These are phyloP conservation scores for Beaufortia kweichowensis DNA, from an alignment of 2,113 vertebrate genomes.

Conservation along the genomic window DNA sequence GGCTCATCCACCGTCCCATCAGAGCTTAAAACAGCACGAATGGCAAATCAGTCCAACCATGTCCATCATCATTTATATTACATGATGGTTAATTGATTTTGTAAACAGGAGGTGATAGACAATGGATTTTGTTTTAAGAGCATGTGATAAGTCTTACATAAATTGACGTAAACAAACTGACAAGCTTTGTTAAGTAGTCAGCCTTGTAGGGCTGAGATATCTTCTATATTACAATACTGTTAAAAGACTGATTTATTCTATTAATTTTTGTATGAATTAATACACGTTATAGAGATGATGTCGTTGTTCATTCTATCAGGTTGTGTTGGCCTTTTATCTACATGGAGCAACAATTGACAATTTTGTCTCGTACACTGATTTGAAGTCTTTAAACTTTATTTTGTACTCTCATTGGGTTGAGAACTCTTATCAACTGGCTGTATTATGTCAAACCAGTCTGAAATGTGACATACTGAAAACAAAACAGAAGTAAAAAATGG, in stretches of 20 bases:
- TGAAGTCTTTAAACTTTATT: conserved; percentile 9
- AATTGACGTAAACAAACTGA: conserved; percentile 16
- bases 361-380: neutral
- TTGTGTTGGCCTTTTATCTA: too few relatives aligned
- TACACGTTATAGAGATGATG: neutral
- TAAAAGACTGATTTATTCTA: neutral
- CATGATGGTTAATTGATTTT: conserved; percentile 53
- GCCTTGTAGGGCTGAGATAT: neutral
- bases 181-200: conserved; percentile 22
- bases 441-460: conserved; percentile 71
- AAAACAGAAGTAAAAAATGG: conserved; percentile 55
- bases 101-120: conserved; percentile 39
- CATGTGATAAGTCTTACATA: conserved; percentile 14
- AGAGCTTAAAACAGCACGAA: conserved; percentile 43
- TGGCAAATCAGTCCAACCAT: conserved; percentile 45
- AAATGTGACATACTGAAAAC: conserved; percentile 64
- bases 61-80: conserved; percentile 53
- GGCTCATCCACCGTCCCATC: conserved; percentile 45
- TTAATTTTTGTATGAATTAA: neutral
- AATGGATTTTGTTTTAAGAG: conserved; percentile 33
- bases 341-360: too few relatives aligned
- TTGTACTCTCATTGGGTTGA: neutral
- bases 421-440: conserved; percentile 34
- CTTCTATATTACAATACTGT: neutral
- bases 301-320: neutral